Base-by-base conservation (phyloP, 1,140 invertebrate genomes). In the Pararge aegeria region DNA sequence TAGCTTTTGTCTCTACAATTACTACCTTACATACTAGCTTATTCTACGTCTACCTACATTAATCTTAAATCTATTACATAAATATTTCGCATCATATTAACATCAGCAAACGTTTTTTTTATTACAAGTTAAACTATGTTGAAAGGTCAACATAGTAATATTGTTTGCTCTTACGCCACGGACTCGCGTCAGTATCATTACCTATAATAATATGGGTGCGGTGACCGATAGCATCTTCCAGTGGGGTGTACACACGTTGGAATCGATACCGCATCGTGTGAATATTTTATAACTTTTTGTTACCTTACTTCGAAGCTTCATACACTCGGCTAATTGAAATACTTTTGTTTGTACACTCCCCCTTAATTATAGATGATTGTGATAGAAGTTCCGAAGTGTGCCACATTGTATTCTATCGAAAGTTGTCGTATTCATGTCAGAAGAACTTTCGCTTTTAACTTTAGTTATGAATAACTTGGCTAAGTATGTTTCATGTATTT, bases 151-250 rank as follows among this genome's bases (percentile, higher is more conserved):
- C 34, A 55, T 55, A 61, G 56, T 71, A 68, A 68, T 66, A 62
- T 54, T 70, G 55, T 71, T 71, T 73, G 61, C 55, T 68, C 60
- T 65, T 55, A 65, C 55, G 56, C 56, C 70, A 70, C 53, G 61
- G 55, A 67, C 64, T 70, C 55, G 62, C 66, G 19, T 19, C 15
- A 70, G 68, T 74, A 79, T 71, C 81, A 78, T 75, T 75, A 73
- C 68, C 69, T 72, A 70, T 80, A 78, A 83, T 82, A 76, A 77
- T 75, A 76, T 79, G 71, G 78, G 85, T 64, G 77, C 61, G 81
- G 71, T 69, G 64, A 54, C 61, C 75, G 84, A 87, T 88, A 88
- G 40, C 73, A 88, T 88, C 85, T 85, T 86, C 78, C 68, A 75
- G 64, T 78, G 73, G 81, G 82, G 75, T 73, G 73, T 59, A 59